A percentile compares a stretch with the other conserved stretches of the same genome.
Evolutionary conservation across 2,888 invertebrate genomes (phyloP).

Genomic region (Strigamia transsilvanica): DNA sequence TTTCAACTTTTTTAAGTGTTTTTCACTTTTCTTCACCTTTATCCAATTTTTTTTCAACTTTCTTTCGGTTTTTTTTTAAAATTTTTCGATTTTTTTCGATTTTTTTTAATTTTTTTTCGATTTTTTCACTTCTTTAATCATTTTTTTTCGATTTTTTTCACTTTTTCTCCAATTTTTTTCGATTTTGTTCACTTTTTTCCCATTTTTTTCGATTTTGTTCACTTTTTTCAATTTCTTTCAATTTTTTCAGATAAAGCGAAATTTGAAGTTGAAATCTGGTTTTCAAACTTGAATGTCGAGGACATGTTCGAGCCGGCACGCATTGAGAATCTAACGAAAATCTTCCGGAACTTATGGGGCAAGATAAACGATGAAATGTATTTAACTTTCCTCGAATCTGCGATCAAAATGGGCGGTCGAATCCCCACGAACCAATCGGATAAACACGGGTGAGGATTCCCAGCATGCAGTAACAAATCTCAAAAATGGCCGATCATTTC

Average conservation of each 20-base stretch:
- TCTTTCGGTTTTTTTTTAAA: no score
- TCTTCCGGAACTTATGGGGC: conserved; percentile 81
- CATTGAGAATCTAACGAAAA: conserved; percentile 78
- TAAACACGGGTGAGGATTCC: conserved; percentile 82
- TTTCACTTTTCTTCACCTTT: no score
- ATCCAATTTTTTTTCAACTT: not conserved
- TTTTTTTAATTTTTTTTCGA: not conserved
- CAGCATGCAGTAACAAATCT: no score
- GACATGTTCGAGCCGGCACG: conserved; percentile 80
- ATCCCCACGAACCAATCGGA: conserved; percentile 82
- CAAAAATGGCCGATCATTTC: no score
- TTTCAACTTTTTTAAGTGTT: no score
- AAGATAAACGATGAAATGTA: conserved; percentile 78
- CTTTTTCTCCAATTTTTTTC: no score
- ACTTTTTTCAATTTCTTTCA: no score
- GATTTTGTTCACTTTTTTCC: no score
- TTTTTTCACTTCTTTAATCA: not conserved
- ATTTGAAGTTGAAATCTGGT: conserved; percentile 79
- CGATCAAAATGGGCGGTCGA: conserved; percentile 83
- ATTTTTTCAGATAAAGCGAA: conserved; percentile 50
- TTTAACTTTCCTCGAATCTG: conserved; percentile 84
- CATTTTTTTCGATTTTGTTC: not conserved
- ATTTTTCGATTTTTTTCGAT: no score
- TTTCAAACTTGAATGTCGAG: conserved; percentile 87
- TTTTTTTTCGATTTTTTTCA: no score